These are phyloP conservation scores for Oreocharis arfaki DNA, from an alignment of 2,113 vertebrate species.

Conservation along the genomic window DNA sequence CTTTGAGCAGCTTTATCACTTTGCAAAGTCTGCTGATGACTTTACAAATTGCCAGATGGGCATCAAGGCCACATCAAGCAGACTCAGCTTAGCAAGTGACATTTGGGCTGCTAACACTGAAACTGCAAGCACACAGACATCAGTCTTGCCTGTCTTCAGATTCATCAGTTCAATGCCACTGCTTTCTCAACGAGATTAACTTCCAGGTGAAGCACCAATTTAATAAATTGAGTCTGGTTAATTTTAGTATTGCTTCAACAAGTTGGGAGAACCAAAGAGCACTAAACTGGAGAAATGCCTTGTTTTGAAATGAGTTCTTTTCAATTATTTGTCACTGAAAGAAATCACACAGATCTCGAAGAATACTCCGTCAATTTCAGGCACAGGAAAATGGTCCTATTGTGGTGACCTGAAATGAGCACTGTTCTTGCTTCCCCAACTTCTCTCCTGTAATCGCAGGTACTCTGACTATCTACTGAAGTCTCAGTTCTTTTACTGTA, in stretches of 20 bases:
- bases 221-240: not conserved
- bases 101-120: not conserved
- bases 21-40: not conserved
- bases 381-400: not conserved
- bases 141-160: not conserved
- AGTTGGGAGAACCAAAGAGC: not conserved
- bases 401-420: not conserved
- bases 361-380: not conserved
- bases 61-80: not conserved
- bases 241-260: not conserved
- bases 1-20: not conserved
- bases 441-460: not conserved
- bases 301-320: not conserved
- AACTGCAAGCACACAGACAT: not conserved
- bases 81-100: not conserved
- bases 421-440: not conserved
- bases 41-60: constrained; percentile 22
- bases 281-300: not conserved
- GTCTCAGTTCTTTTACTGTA: not conserved
- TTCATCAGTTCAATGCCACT: not conserved
- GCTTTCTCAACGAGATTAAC: not conserved
- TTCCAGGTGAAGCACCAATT: not conserved
- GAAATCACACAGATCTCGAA: not conserved
- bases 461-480: not conserved
- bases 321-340: not conserved